Conservation (phyloP, 2,113 vertebrate genomes). For the Thymallus thymallus region DNA sequence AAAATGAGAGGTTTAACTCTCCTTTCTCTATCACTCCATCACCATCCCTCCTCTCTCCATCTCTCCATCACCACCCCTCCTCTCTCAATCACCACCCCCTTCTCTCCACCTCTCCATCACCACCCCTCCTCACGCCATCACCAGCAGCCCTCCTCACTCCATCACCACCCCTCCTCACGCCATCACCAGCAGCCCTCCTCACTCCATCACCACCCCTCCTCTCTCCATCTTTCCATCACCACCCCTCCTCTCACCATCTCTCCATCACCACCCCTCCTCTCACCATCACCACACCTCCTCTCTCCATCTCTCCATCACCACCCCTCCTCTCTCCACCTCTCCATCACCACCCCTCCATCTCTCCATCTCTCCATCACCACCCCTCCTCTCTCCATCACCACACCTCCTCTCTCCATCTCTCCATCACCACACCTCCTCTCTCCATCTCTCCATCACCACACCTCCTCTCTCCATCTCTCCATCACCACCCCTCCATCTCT, state of each 20-base stretch:
- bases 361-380: too few species aligned
- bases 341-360: too few species aligned
- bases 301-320: too few species aligned
- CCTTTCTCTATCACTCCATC: constrained; percentile 10
- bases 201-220: constrained; percentile 11
- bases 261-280: too few species aligned
- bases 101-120: too few species aligned
- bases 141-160: not conserved
- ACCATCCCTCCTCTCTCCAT: constrained; percentile 19
- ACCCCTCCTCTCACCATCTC: too few species aligned
- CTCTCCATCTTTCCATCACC: constrained; percentile 8
- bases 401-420: not conserved
- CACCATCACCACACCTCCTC: too few species aligned
- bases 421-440: not conserved
- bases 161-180: too few species aligned
- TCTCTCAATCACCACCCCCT: not conserved
- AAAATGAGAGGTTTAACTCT: constrained; percentile 31
- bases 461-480: too few species aligned
- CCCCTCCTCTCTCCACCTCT: too few species aligned
- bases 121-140: too few species aligned
- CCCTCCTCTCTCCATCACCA: too few species aligned
- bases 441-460: not conserved
- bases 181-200: constrained; percentile 6
- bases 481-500: not conserved
- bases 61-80: not conserved